These are phyloP conservation scores for Cavia aperea DNA, from an alignment of 2,113 vertebrate genomes.

Conservation along the genomic window DNA sequence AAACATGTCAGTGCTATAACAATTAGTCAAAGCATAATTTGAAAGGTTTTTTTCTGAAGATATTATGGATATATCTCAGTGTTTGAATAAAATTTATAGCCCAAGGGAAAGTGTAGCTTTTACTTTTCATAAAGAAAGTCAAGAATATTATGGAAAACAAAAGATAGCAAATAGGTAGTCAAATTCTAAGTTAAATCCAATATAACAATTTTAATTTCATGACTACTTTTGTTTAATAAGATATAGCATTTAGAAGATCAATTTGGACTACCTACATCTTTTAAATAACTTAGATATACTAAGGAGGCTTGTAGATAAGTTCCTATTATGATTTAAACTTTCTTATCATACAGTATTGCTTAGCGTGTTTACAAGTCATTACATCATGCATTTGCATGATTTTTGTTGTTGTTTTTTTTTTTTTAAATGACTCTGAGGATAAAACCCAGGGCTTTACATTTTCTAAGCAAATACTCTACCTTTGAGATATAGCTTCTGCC, in stretches of 20 bases:
- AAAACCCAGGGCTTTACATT: background rate
- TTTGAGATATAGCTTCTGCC: too few species aligned
- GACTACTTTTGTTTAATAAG: background rate
- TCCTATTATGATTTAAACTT: background rate
- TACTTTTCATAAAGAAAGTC: background rate
- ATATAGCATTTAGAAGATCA: background rate
- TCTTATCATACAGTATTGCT: background rate
- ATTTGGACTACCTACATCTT: background rate
- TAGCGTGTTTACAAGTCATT: background rate
- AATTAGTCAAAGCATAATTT: background rate
- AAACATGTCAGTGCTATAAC: too few species aligned
- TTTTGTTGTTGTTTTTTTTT: background rate
- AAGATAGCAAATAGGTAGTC: background rate
- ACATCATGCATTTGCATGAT: background rate
- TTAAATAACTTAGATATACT: background rate
- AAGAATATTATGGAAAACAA: background rate
- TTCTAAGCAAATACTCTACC: too few species aligned
- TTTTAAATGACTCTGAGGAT: background rate
- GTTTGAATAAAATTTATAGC: background rate
- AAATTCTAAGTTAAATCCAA: background rate
- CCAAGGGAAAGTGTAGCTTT: background rate
- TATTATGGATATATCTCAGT: background rate
- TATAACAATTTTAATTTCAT: background rate
- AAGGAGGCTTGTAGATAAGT: background rate
- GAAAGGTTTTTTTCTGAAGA: background rate